Conservation (phyloP, 2,113 vertebrate genomes). For the Trogon surrucura region DNA sequence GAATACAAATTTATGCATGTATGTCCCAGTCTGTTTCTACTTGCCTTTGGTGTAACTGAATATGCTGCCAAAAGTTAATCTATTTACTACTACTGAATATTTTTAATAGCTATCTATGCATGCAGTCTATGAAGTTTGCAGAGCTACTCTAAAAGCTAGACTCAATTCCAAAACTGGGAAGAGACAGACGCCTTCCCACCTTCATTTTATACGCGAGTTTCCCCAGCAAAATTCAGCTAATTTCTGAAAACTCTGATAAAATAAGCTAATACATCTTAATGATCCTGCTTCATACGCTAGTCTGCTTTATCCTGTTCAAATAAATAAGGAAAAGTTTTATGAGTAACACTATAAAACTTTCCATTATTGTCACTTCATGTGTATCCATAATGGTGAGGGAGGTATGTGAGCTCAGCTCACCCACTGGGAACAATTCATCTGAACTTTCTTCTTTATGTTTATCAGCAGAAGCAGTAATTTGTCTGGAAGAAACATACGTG, state of each 20-base stretch:
- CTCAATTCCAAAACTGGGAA: neutral
- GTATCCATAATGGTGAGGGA: neutral
- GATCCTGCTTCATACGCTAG: neutral
- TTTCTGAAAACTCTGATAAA: neutral
- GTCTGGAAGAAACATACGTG: neutral
- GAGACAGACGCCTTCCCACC: neutral
- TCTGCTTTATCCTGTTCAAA: neutral
- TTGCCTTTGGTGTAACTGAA: neutral
- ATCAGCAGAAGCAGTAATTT: neutral
- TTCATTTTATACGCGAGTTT: neutral
- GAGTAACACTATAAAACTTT: neutral
- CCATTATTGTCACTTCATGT: neutral
- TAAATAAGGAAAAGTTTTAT: neutral
- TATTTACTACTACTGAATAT: neutral
- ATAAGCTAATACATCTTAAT: neutral
- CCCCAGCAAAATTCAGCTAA: neutral
- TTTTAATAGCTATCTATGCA: neutral
- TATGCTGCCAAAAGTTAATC: neutral
- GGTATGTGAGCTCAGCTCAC: neutral
- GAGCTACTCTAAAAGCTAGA: neutral
- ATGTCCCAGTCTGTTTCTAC: neutral
- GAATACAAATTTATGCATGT: neutral
- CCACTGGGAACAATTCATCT: neutral
- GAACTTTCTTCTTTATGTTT: neutral
- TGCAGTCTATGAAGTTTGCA: neutral